These are phyloP conservation scores for Drosophila infuscata DNA, from an alignment of 2,888 invertebrate genomes.

Conservation along the genomic window DNA sequence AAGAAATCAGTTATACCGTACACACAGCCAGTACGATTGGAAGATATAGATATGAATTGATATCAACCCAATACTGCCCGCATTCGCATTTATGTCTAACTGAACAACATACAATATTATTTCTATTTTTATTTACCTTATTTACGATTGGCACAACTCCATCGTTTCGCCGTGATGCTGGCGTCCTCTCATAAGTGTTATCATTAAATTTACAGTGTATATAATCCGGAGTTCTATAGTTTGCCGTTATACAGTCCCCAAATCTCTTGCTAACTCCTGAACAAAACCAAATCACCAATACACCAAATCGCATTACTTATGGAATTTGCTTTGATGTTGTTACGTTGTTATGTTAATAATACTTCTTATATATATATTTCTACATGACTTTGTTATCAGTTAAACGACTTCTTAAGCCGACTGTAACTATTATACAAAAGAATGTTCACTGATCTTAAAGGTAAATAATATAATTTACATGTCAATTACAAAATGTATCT, in stretches of 20 bases:
- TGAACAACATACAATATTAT: constrained; percentile 20
- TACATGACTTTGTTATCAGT: constrained; percentile 58
- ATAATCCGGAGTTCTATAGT: constrained; percentile 39
- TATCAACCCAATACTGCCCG: constrained; percentile 62
- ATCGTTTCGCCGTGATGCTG: constrained; percentile 11
- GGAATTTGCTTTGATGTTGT: constrained; percentile 22
- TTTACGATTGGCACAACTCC: constrained; percentile 23
- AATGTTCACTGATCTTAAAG: constrained; percentile 57
- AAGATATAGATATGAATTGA: constrained; percentile 92
- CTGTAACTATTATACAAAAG: constrained; percentile 51
- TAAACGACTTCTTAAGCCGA: constrained; percentile 56
- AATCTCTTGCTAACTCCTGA: constrained; percentile 22
- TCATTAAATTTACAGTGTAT: constrained; percentile 40
- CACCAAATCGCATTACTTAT: constrained; percentile 25
- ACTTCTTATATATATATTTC: constrained; percentile 34
- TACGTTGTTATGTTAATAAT: constrained; percentile 41
- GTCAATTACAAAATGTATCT: constrained; percentile 58
- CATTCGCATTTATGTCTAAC: constrained; percentile 73
- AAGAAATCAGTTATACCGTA: constrained; percentile 97
- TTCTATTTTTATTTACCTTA: constrained; percentile 1
- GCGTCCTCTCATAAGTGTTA: constrained; percentile 19
- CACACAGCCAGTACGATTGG: constrained; percentile 96
- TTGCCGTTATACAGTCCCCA: constrained; percentile 13
- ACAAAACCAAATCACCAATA: neutral
- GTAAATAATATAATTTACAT: constrained; percentile 60